Conservation (phyloP, 2,888 invertebrate genomes). For the Pardosa pseudoannulata region DNA sequence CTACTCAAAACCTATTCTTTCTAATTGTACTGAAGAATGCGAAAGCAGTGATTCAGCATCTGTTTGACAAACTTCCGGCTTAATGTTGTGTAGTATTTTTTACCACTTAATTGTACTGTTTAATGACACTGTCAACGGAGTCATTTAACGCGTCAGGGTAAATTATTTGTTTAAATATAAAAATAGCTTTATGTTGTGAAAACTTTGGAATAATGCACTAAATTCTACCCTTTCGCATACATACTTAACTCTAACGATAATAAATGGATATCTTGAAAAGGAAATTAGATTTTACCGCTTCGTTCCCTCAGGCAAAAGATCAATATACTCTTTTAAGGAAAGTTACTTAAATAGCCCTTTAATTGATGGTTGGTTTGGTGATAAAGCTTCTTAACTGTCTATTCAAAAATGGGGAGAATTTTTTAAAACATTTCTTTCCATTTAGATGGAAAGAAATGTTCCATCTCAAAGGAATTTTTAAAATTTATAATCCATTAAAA, state of each 20-base stretch:
- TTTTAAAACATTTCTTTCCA: not conserved
- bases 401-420: not conserved
- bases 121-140: not conserved
- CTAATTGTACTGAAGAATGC: too few relatives aligned
- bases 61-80: too few relatives aligned
- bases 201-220: not conserved
- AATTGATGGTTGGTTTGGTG: not conserved
- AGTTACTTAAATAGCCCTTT: not conserved
- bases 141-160: not conserved
- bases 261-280: slow-evolving; percentile 39
- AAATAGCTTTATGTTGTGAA: not conserved
- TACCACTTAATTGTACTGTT: not conserved
- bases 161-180: not conserved
- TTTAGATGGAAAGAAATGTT: not conserved
- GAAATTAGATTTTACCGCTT: slow-evolving; percentile 29
- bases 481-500: not conserved
- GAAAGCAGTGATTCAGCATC: too few relatives aligned
- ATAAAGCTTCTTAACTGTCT: not conserved
- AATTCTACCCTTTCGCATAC: not conserved
- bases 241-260: slow-evolving; percentile 35
- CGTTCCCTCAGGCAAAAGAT: not conserved
- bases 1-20: too few relatives aligned
- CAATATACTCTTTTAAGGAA: not conserved
- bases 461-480: not conserved
- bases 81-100: not conserved